Evolutionary conservation across 2,888 invertebrate genomes (phyloP), one percentile per base, ranked within the genome.

Genomic region (Galerucella pusilla): DNA sequence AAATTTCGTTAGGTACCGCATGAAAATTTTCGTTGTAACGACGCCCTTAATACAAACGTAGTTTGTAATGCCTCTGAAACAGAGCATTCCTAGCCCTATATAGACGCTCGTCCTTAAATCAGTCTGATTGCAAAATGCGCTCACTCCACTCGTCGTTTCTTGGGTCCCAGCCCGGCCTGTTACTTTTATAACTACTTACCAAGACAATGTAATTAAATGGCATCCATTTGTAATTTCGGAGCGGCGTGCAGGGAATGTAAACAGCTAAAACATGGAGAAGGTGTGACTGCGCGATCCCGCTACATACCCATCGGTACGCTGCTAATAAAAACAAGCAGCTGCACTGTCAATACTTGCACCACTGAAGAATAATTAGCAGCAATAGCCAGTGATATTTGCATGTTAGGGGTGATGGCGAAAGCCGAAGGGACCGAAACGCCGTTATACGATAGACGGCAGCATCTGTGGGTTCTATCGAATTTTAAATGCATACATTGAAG

Each of bases 151-250:
- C 76, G 68, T 75, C 73, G 70, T 35, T 59, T 57, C 68, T 71
- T 61, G 65, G 73, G 78, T 71, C 74, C 76, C 77, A 75, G 84
- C 85, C 84, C 84, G 83, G 85, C 81, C 86, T 84, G 86, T 86
- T 87, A 86, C 87, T 87, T 86, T 87, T 87, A 87, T 86, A 87
- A 86, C 86, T 86, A 86, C 85, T 86, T 86, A 86, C 86, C 87
- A 87, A 88, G 87, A 87, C 88, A 87, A 87, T 87, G 87, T 87
- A 88, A 87, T 87, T 87, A 87, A 88, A 87, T 87, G 87, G 87
- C 86, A 87, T 87, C 87, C 88, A 87, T 88, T 88, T 87, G 88
- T 87, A 88, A 88, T 87, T 86, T 87, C 84, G 83, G 82, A 85
- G 83, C 85, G 85, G 85, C 87, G 86, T 87, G 87, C 86, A 84